These are phyloP conservation scores for Struthio camelus DNA, from an alignment of 2,113 vertebrate species.

Conservation along the genomic window DNA sequence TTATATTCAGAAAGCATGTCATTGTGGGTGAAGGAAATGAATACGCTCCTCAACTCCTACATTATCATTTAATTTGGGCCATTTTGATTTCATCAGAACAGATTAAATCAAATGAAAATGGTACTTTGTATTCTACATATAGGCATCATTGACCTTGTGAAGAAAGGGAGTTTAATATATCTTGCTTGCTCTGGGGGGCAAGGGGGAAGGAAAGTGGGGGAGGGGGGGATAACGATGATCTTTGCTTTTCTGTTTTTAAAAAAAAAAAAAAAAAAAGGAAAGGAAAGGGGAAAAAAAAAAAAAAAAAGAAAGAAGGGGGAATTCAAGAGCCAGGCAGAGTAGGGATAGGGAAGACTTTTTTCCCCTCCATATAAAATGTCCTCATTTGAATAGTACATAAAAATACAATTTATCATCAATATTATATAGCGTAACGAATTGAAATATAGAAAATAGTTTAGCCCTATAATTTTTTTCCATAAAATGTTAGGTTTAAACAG, in stretches of 20 bases:
- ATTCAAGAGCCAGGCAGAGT: not conserved
- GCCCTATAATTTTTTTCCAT: not conserved
- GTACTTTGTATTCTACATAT: not conserved
- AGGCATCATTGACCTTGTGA: not conserved
- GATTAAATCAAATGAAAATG: not conserved
- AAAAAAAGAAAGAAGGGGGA: not conserved
- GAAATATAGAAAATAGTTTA: not conserved
- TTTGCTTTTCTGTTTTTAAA: not conserved
- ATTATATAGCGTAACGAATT: not conserved
- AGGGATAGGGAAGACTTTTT: not conserved
- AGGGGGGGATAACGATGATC: not conserved
- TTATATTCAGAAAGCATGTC: not conserved
- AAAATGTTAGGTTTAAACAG: not conserved
- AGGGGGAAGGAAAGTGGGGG: no score
- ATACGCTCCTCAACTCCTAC: not conserved
- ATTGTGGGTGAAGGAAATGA: not conserved
- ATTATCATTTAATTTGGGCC: not conserved
- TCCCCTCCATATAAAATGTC: not conserved
- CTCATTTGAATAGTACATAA: not conserved
- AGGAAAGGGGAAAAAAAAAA: not conserved
- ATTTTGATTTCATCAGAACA: not conserved
- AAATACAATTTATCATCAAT: not conserved
- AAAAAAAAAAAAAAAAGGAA: not conserved
- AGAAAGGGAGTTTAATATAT: not conserved
- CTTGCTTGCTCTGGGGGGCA: not conserved